Percentiles rank a stretch among this genome's conserved stretches.
Evolutionary conservation across 2,113 vertebrate genomes (phyloP).

Genomic region (Odontophorus gujanensis): DNA sequence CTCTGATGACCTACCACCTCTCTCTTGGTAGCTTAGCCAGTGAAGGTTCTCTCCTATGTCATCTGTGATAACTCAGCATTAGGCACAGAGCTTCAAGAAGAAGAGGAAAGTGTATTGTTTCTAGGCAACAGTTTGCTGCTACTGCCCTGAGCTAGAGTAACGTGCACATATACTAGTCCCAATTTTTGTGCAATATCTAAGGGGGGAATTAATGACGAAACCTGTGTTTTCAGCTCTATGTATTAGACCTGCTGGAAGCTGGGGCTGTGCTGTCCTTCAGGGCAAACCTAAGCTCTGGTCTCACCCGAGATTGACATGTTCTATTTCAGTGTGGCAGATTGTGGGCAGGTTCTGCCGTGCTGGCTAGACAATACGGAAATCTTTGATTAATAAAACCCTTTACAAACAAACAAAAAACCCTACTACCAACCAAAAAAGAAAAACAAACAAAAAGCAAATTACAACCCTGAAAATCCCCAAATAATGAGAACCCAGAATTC

Average conservation of each 20-base stretch:
- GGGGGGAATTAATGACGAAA: neutral
- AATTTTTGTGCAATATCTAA: neutral
- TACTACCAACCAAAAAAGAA: neutral
- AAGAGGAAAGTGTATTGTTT: neutral
- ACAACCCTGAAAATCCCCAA: neutral
- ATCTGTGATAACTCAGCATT: neutral
- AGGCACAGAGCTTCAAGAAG: neutral
- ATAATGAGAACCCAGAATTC: neutral
- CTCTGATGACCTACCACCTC: neutral
- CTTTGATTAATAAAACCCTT: neutral
- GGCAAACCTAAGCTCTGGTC: neutral
- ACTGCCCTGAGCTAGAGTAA: neutral
- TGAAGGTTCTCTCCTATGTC: neutral
- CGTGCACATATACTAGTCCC: neutral
- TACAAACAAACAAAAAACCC: neutral
- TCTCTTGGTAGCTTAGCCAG: neutral
- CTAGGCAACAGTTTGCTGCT: neutral
- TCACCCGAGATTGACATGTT: neutral
- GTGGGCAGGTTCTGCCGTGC: neutral
- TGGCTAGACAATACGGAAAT: neutral
- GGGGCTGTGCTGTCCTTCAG: neutral
- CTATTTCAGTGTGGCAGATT: neutral
- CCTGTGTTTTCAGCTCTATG: neutral
- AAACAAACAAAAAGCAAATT: fast-evolving
- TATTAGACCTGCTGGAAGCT: neutral